phyloP scores from a whole-genome alignment of 2,113 vertebrate genomes.

The Cyrtonyx montezumae region DNA sequence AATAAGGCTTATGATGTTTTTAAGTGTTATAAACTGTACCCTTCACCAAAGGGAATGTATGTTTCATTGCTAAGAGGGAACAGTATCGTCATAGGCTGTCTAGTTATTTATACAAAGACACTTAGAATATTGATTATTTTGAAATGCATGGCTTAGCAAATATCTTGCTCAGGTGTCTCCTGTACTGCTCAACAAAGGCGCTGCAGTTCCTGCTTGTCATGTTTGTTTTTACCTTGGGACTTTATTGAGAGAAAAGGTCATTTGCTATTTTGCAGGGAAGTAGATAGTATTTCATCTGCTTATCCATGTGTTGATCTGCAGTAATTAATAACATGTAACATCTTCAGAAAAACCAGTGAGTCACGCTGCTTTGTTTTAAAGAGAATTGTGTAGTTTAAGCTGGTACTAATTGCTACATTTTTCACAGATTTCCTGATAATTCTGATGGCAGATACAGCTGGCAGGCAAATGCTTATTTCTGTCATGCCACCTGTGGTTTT shows the following conservation, averaged over 20 bases:
- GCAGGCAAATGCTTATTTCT: slow-evolving; percentile 5
- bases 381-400: not conserved
- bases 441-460: not conserved
- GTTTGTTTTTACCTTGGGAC: not conserved
- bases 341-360: not conserved
- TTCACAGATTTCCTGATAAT: not conserved
- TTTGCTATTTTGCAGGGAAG: not conserved
- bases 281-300: not conserved
- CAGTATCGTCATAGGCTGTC: not conserved
- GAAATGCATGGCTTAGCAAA: not conserved
- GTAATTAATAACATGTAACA: not conserved
- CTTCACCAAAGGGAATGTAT: not conserved
- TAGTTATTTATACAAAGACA: not conserved
- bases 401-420: not conserved
- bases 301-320: not conserved
- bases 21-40: not conserved
- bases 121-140: not conserved
- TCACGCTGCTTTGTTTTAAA: not conserved
- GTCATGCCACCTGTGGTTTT: not conserved
- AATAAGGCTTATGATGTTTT: not conserved
- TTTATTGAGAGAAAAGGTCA: not conserved
- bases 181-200: not conserved
- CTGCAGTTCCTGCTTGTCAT: not conserved
- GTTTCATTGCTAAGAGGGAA: not conserved
- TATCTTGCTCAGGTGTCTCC: not conserved